Evolutionary conservation across 2,797 vertebrate species (phyloP), one percentile per base, ranked within the genome.

Genomic region (Bryconaethiops microstoma): DNA sequence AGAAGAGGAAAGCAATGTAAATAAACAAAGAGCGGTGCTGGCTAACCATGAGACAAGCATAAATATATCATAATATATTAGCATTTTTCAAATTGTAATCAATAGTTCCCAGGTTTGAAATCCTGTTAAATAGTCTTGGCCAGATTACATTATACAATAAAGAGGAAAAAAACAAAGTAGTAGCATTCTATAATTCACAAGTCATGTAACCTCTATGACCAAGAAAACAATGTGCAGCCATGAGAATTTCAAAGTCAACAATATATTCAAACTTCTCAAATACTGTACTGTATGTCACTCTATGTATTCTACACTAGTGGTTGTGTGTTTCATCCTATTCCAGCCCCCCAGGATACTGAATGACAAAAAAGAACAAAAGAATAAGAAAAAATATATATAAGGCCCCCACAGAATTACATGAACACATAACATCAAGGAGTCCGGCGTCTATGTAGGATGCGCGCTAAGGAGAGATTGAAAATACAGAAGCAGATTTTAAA

Each of bases 181-280:
- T 23, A 75, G 71, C 74, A 80, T 81, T 84, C 55, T 60, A 82
- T 78, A 78, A 65, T 78, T 75, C 83, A 84, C 75, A 84, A 79
- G 62, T 74, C 80, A 77, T 79, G 74, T 82, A 82, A 86, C 80
- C 82, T 71, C 80, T 78, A 79, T 72, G 76, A 82, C 75, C 80
- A 74, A 64, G 54, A 76, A 81, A 86, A 83, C 79, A 73, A 80
- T 86, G 71, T 63, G 42, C 62, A 63, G 83, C 69, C 75, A 78
- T 71, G 73, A 84, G 67, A 72, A 84, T 82, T 78, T 78, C 76
- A 82, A 84, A 67, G 74, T 72, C 74, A 42, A 82, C 62, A 23
- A 57, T 39, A 81, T 78, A 83, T 70, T 80, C 68, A 74, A 74
- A 79, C 81, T 79, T 60, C 67, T 70, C 65, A 68, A 70, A 81